Base-by-base conservation (phyloP, 2,113 vertebrate genomes). In the Salminus brasiliensis region DNA sequence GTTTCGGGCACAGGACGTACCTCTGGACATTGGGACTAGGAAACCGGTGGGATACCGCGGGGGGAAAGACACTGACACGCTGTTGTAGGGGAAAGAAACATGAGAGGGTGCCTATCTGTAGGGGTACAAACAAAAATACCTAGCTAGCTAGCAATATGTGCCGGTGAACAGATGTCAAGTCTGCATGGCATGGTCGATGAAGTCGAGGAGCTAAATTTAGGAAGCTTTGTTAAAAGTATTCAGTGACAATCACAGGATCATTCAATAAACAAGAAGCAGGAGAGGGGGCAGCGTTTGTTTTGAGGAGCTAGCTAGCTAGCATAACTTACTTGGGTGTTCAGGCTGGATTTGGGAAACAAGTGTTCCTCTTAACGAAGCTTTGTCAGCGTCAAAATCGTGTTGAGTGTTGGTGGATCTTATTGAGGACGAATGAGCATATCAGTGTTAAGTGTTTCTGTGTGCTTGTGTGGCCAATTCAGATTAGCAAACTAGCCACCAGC, bases 1-100 rank as follows among this genome's bases (percentile, higher is more conserved):
- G 67, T 53, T 41, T 32, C 66, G 65, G 43, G 21, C 65, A 69
- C 27, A 65, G 74, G 74, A 53, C 52, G 68, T n/a, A 15, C 30
- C 65, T 62, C 32, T 55, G 49, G 78, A 60, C 66, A 63, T 52
- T 43, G 65, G 72, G 82, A 83, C 72, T 72, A 52, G 60, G 29
- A 67, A 71, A 79, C 57, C 49, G 76, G 79, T 79, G 69, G 47
- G 72, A 74, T 45, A 43, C 49, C 71, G 39, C 34, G 43, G 29
- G 68, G 75, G 71, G 41, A 29, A 74, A 74, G 71, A 83, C 59
- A 55, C 47, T 55, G 71, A 80, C 78, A 55, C 57, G 84, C 69
- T 80, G 55, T 70, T 60, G 88, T 88, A 89, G 84, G 80, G 85
- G 62, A 55, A 55, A 86, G 77, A 72, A 65, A 87, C 63, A 82